A percentile compares a stretch with the other conserved stretches of the same genome.
These are phyloP conservation scores for Odocoileus virginianus DNA, from an alignment of 2,113 vertebrate species.

Conservation along the genomic window DNA sequence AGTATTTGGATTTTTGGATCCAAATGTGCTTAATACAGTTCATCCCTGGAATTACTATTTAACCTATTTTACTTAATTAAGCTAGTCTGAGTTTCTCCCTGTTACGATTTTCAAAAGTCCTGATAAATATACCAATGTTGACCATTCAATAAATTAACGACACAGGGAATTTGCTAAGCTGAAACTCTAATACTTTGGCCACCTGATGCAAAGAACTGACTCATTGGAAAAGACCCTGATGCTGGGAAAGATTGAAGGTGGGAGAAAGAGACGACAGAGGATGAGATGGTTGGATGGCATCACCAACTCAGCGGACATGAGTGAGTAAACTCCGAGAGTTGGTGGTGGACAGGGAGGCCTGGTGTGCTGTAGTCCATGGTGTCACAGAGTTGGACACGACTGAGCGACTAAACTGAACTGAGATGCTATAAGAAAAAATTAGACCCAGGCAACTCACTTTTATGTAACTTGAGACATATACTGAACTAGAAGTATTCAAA, in stretches of 20 bases:
- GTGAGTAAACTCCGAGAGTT: background rate
- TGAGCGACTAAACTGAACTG: background rate
- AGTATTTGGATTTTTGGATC: background rate
- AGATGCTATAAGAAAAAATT: background rate
- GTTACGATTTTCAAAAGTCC: background rate
- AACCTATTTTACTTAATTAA: slow-evolving; percentile 31
- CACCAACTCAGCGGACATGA: background rate
- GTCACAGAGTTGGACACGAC: fast-evolving
- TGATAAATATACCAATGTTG: background rate
- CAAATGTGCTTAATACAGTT: background rate
- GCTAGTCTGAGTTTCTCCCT: background rate
- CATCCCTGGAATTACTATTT: background rate
- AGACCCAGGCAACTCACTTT: background rate
- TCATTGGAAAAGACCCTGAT: background rate
- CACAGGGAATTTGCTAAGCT: background rate
- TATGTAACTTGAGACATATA: background rate
- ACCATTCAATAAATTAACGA: background rate
- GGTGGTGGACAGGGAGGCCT: background rate
- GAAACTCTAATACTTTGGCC: background rate
- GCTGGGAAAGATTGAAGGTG: background rate
- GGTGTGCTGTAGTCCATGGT: background rate
- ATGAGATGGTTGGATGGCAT: background rate
- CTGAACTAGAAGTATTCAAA: background rate
- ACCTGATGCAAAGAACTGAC: background rate
- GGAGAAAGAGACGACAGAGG: background rate